Base-by-base conservation (phyloP, 2,888 invertebrate species). In the Dryocosmus kuriphilus region DNA sequence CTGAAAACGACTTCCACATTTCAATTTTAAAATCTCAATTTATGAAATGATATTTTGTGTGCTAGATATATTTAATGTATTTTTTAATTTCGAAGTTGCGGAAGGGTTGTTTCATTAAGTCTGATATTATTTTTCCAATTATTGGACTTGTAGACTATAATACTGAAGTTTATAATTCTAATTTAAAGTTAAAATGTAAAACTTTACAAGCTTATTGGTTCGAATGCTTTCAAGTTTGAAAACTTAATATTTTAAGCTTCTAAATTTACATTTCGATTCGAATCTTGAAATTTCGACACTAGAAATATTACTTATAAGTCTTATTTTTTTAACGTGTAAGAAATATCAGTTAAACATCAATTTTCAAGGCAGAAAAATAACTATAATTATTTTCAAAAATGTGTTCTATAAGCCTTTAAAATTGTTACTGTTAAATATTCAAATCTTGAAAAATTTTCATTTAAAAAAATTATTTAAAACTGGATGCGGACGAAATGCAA, bases 341-440 rank as follows among this genome's bases (percentile, higher is more conserved):
- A 55, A 22, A 2, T 2, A 0, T 22, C 3, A 22, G 1, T 27
- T 60, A 14, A 60, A 16, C 24, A 27, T 60, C 71, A 71, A 71
- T 71, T 71, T 71, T 71, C 51, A 30, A 30, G 27, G 30, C 71
- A 71, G 71, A 71, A 71, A 71, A 71, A 71, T 71, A 55, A 71
- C 51, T 51, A 55, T 55, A 71, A 71, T 71, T 71, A 51, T 51
- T 71, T 71, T 71, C n/a, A 27, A 60, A 60, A 24, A 30, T 71
- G 30, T 71, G 30, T 71, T 71, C 30, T 71, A 71, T 71, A 71
- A 71, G 32, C 51, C 30, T 71, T 46, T 51, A 51, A 32, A 71
- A 71, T 51, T 71, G 71, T 71, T 71, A 71, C 51, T 71, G 71
- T 71, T 71, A 55, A 71, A 71, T 71, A 71, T 71, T 51, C 30